Evolutionary conservation across 2,797 vertebrate genomes (phyloP).

Genomic region (Propithecus deckenii): DNA sequence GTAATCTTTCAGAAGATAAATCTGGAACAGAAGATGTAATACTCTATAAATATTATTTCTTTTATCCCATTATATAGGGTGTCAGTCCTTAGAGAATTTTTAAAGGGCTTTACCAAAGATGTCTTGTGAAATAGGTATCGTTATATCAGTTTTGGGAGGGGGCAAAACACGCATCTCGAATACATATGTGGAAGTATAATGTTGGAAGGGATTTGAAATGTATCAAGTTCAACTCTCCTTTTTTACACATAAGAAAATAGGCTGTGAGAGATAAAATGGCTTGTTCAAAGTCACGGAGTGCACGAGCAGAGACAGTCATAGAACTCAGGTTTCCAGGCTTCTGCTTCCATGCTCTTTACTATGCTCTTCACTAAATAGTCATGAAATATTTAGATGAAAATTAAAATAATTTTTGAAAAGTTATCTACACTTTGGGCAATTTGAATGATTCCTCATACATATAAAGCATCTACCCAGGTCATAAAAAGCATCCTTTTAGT

Average conservation of each 20-base stretch:
- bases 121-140: neutral
- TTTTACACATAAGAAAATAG: neutral
- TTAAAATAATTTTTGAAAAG: neutral
- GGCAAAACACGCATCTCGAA: neutral
- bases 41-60: neutral
- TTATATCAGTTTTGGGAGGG: neutral
- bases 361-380: too few relatives aligned
- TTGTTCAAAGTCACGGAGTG: neutral
- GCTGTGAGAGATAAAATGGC: neutral
- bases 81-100: neutral
- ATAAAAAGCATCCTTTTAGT: neutral
- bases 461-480: neutral
- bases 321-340: neutral
- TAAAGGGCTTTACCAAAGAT: neutral
- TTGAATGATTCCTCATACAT: neutral
- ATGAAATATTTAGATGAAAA: neutral
- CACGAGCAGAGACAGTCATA: neutral
- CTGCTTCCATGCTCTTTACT: neutral
- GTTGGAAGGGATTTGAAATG: neutral
- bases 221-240: neutral
- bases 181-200: neutral
- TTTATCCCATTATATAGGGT: neutral
- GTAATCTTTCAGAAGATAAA: slow-evolving; percentile 8
- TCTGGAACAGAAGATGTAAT: neutral
- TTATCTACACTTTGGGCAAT: neutral